Base-by-base conservation (phyloP, 2,113 vertebrate genomes). In the Rhinopomastus cyanomelas region DNA sequence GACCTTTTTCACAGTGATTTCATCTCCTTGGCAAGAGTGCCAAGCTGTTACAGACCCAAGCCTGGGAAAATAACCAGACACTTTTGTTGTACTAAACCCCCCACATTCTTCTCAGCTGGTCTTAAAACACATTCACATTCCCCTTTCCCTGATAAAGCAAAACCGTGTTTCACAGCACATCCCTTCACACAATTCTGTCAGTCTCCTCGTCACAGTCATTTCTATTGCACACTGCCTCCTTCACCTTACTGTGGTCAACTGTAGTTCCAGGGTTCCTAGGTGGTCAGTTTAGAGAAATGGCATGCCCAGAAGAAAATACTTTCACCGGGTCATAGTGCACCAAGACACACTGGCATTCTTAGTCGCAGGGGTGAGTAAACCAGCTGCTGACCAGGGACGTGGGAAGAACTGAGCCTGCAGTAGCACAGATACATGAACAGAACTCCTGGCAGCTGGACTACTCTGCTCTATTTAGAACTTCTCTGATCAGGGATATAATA, bases 291-390 rank as follows among this genome's bases (percentile, higher is more conserved):
- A 48, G 13, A n/a, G 26, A 27, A 69, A 16, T 37, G 13, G 56
- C 3, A 32, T 10, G 17, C 26, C 36, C 6, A 49, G 16, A 61
- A 48, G 34, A 64, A 42, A 75, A 39, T 1, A 12, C 12, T 74
- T 64, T 34, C 32, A 34, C 18, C 18, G 8, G 1, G 0, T 23
- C 27, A 12, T 1, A 32, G 66, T 1, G 2, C 34, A 29, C 29
- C 0, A 20, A 7, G 23, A 29, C 32, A 11, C 42, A 64, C 32
- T 3, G 12, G 25, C 39, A 21, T n/a, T 27, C 17, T 15, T 9
- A 20, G 22, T 51, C 29, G 32, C 18, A 48, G 12, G 3, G 1
- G 19, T 36, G 42, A 79, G 26, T 25, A 52, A 8, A 39, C 18
- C 12, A 56, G 56, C 21, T 37, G n/a, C 68, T 32, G 75, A 12